Base-by-base conservation (phyloP, 2,888 invertebrate genomes). In the Drosophila tanythrix region DNA sequence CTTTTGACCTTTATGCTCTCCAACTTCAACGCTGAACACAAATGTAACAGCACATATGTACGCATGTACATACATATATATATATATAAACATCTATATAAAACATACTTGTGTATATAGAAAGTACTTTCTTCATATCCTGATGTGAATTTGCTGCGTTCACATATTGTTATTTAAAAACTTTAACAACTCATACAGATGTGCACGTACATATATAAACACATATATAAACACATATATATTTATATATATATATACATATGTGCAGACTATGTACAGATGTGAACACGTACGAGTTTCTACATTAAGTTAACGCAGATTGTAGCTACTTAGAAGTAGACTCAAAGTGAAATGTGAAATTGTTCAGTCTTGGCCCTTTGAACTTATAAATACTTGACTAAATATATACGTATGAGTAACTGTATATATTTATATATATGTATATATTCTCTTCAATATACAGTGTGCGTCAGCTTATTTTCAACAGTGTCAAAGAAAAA, bases 1-100 rank as follows among this genome's bases (percentile, higher is more conserved):
- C 88, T 88, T 89, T 87, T 90, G 85, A 90, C 90, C 90, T 88
- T 88, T 89, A 78, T 88, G 78, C 68, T 79, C 74, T 72, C 67
- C 69, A 81, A 77, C 75, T 74, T 57, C 46, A 48, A 55, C 61
- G 60, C 53, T 70, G 38, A 70, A 55, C 59, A 70, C 58, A 65
- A 59, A 70, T 63, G 64, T 56, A 69, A 29, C 40, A 46, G 21
- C 48, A 38, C 13, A 51, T 61, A 46, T 62, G 27, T 43, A n/a
- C 43, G 43, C 21, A 57, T 43, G 31, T 66, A 53, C 36, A 29
- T 21, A 57, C 15, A 48, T 43, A 52, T 63, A 35, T 51, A 58
- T 56, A 56, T 61, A 35, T 25, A 52, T 31, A 50, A 0, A 15
- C 2, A 43, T 29, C 40, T 31, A n/a, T 46, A 4, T 15, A 2